phyloP scores from a whole-genome alignment of 2,888 invertebrate genomes.

The Pheosia gnoma region DNA sequence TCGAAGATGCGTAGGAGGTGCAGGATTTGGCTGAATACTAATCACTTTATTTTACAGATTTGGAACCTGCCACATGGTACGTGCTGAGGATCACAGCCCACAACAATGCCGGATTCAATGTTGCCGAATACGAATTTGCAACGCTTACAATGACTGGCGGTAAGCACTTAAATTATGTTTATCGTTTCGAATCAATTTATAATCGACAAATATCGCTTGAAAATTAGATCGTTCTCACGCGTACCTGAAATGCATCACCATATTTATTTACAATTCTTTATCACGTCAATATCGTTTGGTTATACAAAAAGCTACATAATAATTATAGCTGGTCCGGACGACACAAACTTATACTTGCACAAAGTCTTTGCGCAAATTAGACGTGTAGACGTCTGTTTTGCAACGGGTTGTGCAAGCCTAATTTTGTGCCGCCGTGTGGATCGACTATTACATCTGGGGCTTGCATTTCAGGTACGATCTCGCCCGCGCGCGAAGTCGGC shows the following conservation, averaged over 20 bases:
- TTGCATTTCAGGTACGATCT: conserved; percentile 96
- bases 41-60: conserved; percentile 74
- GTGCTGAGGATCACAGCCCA: conserved; percentile 95
- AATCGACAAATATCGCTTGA: not conserved
- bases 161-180: conserved; percentile 74
- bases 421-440: not conserved
- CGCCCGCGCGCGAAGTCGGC: conserved; percentile 91
- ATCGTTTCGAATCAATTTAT: not conserved
- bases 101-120: conserved; percentile 97
- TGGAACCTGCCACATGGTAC: conserved; percentile 97
- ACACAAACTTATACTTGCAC: not conserved
- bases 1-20: not conserved
- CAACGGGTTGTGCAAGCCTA: not conserved
- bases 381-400: not conserved
- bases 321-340: not conserved
- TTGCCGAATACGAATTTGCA: conserved; percentile 97
- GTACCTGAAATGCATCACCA: conserved; percentile 83
- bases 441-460: conserved; percentile 41
- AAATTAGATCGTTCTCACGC: not conserved
- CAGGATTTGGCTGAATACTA: not conserved
- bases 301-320: not conserved
- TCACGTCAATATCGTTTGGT: conserved; percentile 22
- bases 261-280: conserved; percentile 22
- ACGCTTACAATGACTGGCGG: conserved; percentile 97
- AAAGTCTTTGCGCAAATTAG: not conserved